Evolutionary conservation across 2,797 vertebrate species (phyloP), one percentile per base, ranked within the genome.

Genomic region (Microctenopoma stevenorrisi): DNA sequence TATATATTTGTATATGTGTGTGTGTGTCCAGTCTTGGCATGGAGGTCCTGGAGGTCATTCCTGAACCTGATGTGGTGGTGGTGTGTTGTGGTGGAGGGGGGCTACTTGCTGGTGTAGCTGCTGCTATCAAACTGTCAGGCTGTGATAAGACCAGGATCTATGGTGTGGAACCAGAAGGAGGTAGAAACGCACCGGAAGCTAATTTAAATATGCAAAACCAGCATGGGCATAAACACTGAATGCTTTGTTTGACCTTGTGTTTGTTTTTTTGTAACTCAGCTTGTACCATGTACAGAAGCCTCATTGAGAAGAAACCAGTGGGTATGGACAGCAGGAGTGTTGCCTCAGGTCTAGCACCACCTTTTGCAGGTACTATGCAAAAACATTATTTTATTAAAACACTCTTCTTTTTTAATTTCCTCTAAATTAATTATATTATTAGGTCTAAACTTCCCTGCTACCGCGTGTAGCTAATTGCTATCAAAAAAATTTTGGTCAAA

Each of bases 81-180:
- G 93, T 94, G 64, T 93, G 92, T 69, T 95, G 94, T 59, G 94
- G 94, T 13, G 94, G 93, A 63, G 94, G 94, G 0, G 94, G 93
- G 6, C 78, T 95, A 49, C 84, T 95, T 61, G 91, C 94, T 0
- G 93, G 92, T 1, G 92, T 94, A 1, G 94, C 94, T 18, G 88
- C 93, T 7, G 93, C 90, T 38, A 63, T 94, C 64, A 95, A 92
- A 65, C 89, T 94, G 43, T 94, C 94, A 0, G 93, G 94, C 15
- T 92, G 88, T 22, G 33, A 74, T 2, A 65, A 82, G 11, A 94
- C 93, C 43, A 91, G 85, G 72, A 91, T 95, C 78, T 95, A 94
- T 0, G 94, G 94, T 2, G 93, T 95, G 61, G 93, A 95, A 63
- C 94, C 94, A 55, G 91, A 93, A 50, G 94, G 92, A 91, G 94